Conservation (phyloP, 2,113 vertebrate species). For the Rhea pennata region DNA sequence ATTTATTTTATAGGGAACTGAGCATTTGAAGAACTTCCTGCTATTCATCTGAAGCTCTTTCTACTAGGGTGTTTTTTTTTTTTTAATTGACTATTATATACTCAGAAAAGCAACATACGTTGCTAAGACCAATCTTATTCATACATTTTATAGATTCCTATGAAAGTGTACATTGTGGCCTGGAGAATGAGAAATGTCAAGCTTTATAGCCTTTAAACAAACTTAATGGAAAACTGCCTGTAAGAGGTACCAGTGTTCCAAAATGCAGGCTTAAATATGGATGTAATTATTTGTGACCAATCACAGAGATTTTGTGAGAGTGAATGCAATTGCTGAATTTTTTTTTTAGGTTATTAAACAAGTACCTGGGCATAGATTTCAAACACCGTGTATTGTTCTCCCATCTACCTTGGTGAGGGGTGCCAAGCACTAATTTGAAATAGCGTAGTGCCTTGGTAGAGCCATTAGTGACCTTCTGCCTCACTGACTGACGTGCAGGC, state of each 20-base stretch:
- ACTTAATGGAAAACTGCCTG: constrained; percentile 1
- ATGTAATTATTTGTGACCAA: constrained; percentile 24
- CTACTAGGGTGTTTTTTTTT: background rate
- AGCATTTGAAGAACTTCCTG: background rate
- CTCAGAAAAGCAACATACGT: background rate
- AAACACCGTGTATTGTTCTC: background rate
- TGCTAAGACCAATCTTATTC: background rate
- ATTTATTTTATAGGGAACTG: background rate
- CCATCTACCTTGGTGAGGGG: background rate
- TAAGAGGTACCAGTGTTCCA: background rate
- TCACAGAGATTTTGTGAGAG: background rate
- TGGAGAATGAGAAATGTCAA: background rate
- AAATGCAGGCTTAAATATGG: constrained; percentile 2
- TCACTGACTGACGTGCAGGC: background rate
- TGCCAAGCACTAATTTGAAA: background rate
- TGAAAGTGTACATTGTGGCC: background rate
- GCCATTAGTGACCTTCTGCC: background rate
- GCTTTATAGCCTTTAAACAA: background rate
- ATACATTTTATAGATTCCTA: background rate
- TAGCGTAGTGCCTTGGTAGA: background rate
- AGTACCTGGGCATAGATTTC: background rate
- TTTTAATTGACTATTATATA: background rate
- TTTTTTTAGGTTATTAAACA: background rate
- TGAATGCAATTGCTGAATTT: background rate
- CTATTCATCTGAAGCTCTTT: background rate